Percentiles rank a stretch among this genome's conserved stretches.
phyloP scores from a whole-genome alignment of 2,888 invertebrate species.

The Panorpa germanica region DNA sequence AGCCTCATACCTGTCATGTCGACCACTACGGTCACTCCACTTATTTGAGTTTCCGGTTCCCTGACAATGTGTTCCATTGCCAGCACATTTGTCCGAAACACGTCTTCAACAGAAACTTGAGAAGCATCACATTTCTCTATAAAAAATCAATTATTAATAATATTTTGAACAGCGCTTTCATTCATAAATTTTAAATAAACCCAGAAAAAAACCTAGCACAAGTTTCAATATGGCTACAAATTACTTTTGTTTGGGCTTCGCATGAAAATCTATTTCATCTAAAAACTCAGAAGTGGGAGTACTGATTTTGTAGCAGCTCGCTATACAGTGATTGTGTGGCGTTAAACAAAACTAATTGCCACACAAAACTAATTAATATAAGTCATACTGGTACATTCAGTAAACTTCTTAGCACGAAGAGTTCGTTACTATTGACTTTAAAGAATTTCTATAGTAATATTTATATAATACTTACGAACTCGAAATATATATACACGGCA shows the following conservation, averaged over 20 bases:
- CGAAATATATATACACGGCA: conserved; percentile 24
- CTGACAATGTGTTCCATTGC: conserved; percentile 30
- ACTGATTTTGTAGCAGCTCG: too few relatives aligned
- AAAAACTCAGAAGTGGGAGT: too few relatives aligned
- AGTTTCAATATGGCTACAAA: too few relatives aligned
- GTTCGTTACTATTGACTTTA: too few relatives aligned
- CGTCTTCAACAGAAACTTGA: conserved; percentile 26
- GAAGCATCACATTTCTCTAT: conserved; percentile 27
- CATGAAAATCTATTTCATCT: too few relatives aligned
- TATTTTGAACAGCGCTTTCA: not conserved
- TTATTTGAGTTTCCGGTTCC: conserved; percentile 33
- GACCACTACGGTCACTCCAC: conserved; percentile 21
- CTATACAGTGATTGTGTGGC: not conserved
- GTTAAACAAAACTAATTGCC: too few relatives aligned
- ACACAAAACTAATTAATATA: too few relatives aligned
- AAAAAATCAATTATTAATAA: conserved; percentile 10
- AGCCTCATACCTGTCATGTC: conserved; percentile 26
- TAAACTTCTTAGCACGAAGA: too few relatives aligned
- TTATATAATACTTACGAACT: conserved; percentile 21
- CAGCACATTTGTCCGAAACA: conserved; percentile 30
- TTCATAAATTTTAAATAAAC: not conserved
- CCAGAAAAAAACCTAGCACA: too few relatives aligned
- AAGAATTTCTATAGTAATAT: conserved; percentile 1
- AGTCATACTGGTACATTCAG: too few relatives aligned
- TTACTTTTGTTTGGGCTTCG: too few relatives aligned